Evolutionary conservation across 2,797 vertebrate genomes (phyloP), one percentile per base, ranked within the genome.

Genomic region (Ctenosaura bakeri): DNA sequence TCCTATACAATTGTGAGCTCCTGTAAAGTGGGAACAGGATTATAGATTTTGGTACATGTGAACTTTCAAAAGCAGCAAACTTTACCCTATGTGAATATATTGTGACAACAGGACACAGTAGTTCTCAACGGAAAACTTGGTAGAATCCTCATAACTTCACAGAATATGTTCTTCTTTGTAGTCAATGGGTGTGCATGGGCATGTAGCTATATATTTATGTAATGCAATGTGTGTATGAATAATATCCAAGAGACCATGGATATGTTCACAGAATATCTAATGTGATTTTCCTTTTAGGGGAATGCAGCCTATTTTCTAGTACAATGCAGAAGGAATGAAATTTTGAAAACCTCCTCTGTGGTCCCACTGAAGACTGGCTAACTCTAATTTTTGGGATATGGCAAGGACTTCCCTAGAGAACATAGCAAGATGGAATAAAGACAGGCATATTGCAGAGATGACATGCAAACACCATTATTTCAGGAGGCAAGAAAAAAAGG

Each of bases 401-500:
- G 52, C 2, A n/a, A 83, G 42, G 74, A 1, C 4, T n/a, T 85
- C 82, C 38, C 8, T 22, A 74, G 42, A 56, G 4, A 74, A 10
- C 32, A 24, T 2, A 52, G 22, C 42, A 76, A 52, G 32, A 13
- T 4, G 16, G 54, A 38, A 18, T 35, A 20, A 62, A 18, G 8
- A 20, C 54, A 50, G 42, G 26, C 29, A 35, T 71, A 26, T 6
- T 80, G 83, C 83, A 94, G 89, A 92, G 89, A 92, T 69, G 56
- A 56, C 35, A 73, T 50, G 56, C 93, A 96, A 94, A 94, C 94
- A 95, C 87, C 93, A 91, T 66, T 42, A 35, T 91, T 94, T 85
- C 87, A 87, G 59, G 74, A 95, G 95, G 96, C 96, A 96, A 93
- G 94, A 95, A 90, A 95, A 90, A 89, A 93, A 96, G 92, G 95